Conservation (phyloP, 2,797 vertebrate genomes). For the Lycodopsis pacificus region DNA sequence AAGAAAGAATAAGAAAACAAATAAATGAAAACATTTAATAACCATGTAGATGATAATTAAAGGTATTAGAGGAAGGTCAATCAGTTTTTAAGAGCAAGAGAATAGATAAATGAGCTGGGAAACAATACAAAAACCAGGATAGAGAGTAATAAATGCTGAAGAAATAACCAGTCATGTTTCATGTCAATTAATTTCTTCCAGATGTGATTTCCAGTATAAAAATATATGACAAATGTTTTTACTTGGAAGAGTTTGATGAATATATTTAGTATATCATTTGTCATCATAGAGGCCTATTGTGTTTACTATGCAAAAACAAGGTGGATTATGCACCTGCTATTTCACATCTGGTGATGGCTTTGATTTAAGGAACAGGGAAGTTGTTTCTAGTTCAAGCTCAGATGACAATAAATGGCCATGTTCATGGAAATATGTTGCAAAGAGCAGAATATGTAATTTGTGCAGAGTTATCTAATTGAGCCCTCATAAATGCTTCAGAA, state of each 20-base stretch:
- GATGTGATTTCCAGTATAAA: not conserved
- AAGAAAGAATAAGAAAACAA: not conserved
- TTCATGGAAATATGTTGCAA: not conserved
- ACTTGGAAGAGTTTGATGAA: not conserved
- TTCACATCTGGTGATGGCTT: not conserved
- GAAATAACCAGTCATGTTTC: not conserved
- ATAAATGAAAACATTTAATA: not conserved
- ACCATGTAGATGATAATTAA: not conserved
- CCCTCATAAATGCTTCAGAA: not conserved
- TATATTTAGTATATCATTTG: not conserved
- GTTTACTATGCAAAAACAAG: not conserved
- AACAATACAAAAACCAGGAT: not conserved
- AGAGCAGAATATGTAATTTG: not conserved
- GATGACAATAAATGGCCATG: not conserved
- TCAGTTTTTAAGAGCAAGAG: not conserved
- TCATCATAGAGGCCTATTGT: not conserved
- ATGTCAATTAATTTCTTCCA: not conserved
- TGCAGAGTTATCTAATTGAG: not conserved
- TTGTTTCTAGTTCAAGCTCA: not conserved
- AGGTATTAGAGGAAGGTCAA: not conserved
- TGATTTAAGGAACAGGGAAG: not conserved
- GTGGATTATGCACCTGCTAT: not conserved
- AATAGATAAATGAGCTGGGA: not conserved
- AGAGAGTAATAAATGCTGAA: not conserved
- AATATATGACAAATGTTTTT: not conserved